phyloP scores from a whole-genome alignment of 2,113 vertebrate species.

The Zonotrichia leucophrys region DNA sequence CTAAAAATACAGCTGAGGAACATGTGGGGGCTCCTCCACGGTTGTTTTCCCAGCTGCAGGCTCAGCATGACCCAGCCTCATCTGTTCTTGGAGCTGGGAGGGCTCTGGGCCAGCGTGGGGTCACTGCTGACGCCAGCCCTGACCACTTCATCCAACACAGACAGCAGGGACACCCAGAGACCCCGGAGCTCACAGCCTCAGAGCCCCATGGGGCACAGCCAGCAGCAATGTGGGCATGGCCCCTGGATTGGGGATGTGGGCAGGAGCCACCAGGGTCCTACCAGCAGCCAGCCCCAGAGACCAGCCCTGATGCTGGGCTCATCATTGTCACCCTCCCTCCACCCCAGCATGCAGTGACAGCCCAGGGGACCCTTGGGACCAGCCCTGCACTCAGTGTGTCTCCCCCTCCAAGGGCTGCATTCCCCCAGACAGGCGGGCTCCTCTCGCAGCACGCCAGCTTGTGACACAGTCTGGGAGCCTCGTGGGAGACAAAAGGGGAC shows the following conservation, averaged over 20 bases:
- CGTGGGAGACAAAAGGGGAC: background rate
- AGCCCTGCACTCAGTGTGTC: background rate
- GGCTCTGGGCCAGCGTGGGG: background rate
- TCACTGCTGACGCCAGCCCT: background rate
- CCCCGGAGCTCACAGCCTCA: background rate
- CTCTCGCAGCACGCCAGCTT: background rate
- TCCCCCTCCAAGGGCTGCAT: background rate
- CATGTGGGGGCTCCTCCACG: fast-evolving
- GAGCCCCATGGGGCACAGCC: fast-evolving
- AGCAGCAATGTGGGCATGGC: background rate
- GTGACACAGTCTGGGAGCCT: background rate
- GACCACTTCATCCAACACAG: background rate
- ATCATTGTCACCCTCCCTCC: fast-evolving
- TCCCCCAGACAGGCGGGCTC: background rate
- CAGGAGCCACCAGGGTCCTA: background rate
- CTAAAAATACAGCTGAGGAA: background rate
- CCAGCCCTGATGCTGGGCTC: fast-evolving
- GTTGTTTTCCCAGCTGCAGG: constrained; percentile 48
- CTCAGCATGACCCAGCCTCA: background rate
- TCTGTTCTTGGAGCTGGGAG: background rate
- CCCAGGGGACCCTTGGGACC: background rate
- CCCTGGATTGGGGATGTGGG: background rate
- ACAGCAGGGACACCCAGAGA: fast-evolving
- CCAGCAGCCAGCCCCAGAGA: background rate
- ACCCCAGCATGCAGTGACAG: background rate